Base-by-base conservation (phyloP, 2,888 invertebrate species). In the Aphodius sticticus region DNA sequence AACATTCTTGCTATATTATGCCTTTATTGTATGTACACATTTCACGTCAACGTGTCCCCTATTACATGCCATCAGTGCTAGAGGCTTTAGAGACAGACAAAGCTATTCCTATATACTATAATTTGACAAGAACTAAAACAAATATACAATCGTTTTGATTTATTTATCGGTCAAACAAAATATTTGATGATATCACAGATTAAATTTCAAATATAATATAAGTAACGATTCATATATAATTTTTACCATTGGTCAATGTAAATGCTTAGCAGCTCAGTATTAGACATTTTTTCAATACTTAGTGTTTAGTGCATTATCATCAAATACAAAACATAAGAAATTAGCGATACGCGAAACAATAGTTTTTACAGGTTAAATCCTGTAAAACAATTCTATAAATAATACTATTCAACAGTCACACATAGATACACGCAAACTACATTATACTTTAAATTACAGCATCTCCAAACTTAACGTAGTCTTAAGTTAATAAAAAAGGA, bases 141-240 rank as follows among this genome's bases (percentile, higher is more conserved):
- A 53, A 53, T 53, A 53, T 53, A 53, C 53, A 53, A 53, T 53
- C 53, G 53, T 53, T 53, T 53, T 53, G 53, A n/a, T 76, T 76
- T 76, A 37, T 53, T 53, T 53, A 53, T 12, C 53, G 53, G 53
- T 53, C 53, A 53, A 53, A 53, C 53, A 53, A 12, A 53, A 76
- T 74, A 78, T 76, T 78, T 80, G 80, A 79, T 77, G 79, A 80
- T 80, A 80, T 80, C 80, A 80, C 80, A 80, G 80, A 78, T 80
- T 77, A 80, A 80, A 80, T 78, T 80, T 80, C 78, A 78, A 78
- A 78, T 76, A 78, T 70, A 78, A 53, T 53, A 53, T 53, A 53
- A 53, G 53, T 53, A 53, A 53, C 53, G 53, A 53, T 53, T 53
- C 53, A 12, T 53, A 53, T 53, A 53, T 53, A 53, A 9, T 53